Base-by-base conservation (phyloP, 2,797 vertebrate genomes). In the Pangasius sanitwongsei region DNA sequence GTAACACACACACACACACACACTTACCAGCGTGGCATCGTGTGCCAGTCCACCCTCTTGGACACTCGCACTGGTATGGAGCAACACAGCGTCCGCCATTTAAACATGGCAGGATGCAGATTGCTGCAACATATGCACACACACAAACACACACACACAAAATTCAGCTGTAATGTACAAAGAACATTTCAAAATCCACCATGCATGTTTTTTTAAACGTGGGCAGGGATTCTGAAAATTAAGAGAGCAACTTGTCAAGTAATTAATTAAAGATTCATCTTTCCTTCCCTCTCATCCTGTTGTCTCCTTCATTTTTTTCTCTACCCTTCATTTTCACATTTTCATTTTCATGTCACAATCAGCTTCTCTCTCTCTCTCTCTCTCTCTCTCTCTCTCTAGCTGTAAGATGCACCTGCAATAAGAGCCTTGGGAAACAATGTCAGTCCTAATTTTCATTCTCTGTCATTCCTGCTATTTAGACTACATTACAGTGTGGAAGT, bases 21-120 rank as follows among this genome's bases (percentile, higher is more conserved):
- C 80, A 89, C 96, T 96, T 96, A 99, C 98, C 98, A 12, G 84
- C 96, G 91, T 99, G 98, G 93, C 98, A 99, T 88, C 98, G 98
- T 0, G 97, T 97, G 82, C 98, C 98, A 6, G 95, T 97, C 98
- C 98, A 99, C 59, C 98, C 98, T 0, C 89, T 1, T 28, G 97
- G 96, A 94, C 98, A 99, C 89, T 97, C 95, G 89, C 98, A 99
- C 89, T 97, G 96, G 92, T 99, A 99, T 28, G 98, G 98, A 4
- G 97, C 98, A 90, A 97, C 94, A 23, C 98, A 99, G 50, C 94
- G 97, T 37, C 98, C 98, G 31, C 98, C 98, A 0, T 99, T 99
- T 92, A 99, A 95, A 92, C 98, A 99, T 0, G 98, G 98, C 90
- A 99, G 95, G 93, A 99, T 98, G 94, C 98, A 99, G 93, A 99